phyloP scores from a whole-genome alignment of 2,113 vertebrate species.

The Poeciliopsis prolifica region DNA sequence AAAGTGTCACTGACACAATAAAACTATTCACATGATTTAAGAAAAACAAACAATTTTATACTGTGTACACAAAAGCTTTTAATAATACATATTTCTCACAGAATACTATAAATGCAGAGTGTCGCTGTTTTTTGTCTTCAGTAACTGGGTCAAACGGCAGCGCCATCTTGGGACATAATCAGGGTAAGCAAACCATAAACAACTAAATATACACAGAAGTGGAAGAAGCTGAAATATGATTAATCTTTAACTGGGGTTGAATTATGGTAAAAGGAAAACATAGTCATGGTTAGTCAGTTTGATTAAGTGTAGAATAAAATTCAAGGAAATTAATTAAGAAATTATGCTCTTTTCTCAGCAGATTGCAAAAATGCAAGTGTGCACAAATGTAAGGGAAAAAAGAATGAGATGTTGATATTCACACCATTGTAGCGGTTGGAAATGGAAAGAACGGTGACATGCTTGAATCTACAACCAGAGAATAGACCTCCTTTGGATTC shows the following conservation, averaged over 20 bases:
- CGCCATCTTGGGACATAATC: too few relatives aligned
- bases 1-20: too few relatives aligned
- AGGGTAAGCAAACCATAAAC: too few relatives aligned
- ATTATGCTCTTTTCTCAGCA: not conserved
- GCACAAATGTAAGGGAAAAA: conserved; percentile 10
- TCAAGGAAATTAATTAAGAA: conserved; percentile 1
- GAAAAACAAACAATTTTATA: too few relatives aligned
- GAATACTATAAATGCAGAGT: too few relatives aligned
- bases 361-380: not conserved
- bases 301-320: not conserved
- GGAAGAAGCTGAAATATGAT: not conserved
- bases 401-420: conserved; percentile 30
- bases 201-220: too few relatives aligned
- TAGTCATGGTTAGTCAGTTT: not conserved
- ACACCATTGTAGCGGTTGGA: conserved; percentile 5
- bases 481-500: conserved; percentile 17
- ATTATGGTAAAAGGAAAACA: not conserved
- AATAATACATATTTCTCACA: too few relatives aligned
- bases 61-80: too few relatives aligned
- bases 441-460: conserved; percentile 26
- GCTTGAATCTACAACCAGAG: not conserved
- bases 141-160: too few relatives aligned
- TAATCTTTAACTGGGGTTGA: not conserved
- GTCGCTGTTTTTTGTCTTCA: too few relatives aligned
- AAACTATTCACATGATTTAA: too few relatives aligned